These are phyloP conservation scores for Metacarcinus magister DNA, from an alignment of 2,888 invertebrate genomes.

Conservation along the genomic window DNA sequence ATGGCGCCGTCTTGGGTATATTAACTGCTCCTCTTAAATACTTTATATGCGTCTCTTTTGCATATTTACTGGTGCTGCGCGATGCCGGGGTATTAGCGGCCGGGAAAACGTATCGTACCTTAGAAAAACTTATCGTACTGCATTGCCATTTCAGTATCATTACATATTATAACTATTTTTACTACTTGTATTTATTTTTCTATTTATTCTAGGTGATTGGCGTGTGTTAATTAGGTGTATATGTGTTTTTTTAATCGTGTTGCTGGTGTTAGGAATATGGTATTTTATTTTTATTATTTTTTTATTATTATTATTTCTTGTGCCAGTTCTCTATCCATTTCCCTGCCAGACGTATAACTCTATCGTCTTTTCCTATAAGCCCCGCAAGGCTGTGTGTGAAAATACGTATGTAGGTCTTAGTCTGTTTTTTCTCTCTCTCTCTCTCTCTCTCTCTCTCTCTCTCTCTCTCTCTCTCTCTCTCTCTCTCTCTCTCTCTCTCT, in stretches of 20 bases:
- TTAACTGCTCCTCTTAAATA: not conserved
- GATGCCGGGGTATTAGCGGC: not conserved
- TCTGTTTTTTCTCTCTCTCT: not conserved
- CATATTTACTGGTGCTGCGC: not conserved
- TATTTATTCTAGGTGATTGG: too few relatives aligned
- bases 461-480: not conserved
- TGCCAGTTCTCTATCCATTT: not conserved
- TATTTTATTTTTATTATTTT: not conserved
- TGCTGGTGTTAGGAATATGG: not conserved
- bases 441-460: not conserved
- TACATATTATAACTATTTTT: too few relatives aligned
- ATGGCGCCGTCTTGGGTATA: slow-evolving; percentile 1
- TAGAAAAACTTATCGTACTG: not conserved
- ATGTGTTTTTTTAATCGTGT: too few relatives aligned
- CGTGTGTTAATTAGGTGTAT: too few relatives aligned
- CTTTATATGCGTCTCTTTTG: not conserved
- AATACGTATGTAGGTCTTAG: not conserved
- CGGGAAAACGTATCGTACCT: not conserved
- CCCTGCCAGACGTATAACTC: not conserved
- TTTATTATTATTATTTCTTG: not conserved
- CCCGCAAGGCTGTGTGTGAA: not conserved
- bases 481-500: not conserved
- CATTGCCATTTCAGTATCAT: too few relatives aligned
- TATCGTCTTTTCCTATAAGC: not conserved
- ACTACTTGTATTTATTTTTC: too few relatives aligned